Base-by-base conservation (phyloP, 2,113 vertebrate genomes). In the Pardalotus punctatus region DNA sequence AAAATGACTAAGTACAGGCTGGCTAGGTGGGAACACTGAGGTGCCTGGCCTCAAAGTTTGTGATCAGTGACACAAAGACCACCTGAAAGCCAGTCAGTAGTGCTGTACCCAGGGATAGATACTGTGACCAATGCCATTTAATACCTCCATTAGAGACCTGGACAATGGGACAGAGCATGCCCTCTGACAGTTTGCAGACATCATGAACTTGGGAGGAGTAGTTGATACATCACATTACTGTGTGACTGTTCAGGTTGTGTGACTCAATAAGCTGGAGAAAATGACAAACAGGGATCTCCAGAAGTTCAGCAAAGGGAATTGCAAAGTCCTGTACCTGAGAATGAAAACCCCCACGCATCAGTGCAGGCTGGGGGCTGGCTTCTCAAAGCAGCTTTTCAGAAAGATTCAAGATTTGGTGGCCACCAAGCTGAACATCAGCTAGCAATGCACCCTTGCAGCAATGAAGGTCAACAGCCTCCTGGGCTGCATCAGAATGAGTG, bases 91-190 rank as follows among this genome's bases (percentile, higher is more conserved):
- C 40, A 54, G 48, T 14, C 40, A 84, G 33, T 4, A 61, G 14
- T 35, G 19, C 9, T 48, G n/a, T 38, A 77, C 18, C 5, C 43
- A 56, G 50, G 14, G 22, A 42, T 0, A 53, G 51, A 35, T 23
- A 80, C 14, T 14, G 27, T 10, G 19, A 81, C 15, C 42, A 50
- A 18, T 18, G 35, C 12, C 28, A 51, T 53, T 92, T 53, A 57
- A 43, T 19, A 40, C 23, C 35, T 81, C 50, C 4, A 8, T 58
- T 58, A 56, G 53, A 15, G 29, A 45, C 9, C 22, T 58, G 27
- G 45, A 40, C 0, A 0, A 45, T 17, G 54, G 29, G 23, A 87
- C 15, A 80, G 17, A 54, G 53, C 20, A 4, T 28, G 51, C 8
- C 1, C 15, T 47, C 54, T 51, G 27, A 22, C 6, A 19, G 33